Base-by-base conservation (phyloP, 2,888 invertebrate species). In the Bembecia ichneumoniformis region DNA sequence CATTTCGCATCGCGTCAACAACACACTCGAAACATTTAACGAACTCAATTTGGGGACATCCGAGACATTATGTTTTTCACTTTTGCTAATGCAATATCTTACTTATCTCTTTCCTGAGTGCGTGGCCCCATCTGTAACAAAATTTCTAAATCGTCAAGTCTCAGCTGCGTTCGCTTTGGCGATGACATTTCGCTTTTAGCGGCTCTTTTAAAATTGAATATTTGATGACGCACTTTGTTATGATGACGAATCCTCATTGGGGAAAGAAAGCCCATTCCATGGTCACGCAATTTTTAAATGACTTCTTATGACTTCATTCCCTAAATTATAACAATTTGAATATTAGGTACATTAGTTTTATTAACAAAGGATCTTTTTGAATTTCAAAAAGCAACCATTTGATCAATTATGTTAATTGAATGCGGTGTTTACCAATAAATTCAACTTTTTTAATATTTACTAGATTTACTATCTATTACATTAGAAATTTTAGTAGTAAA, bases 111-210 rank as follows among this genome's bases (percentile, higher is more conserved):
- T 76, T 74, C 69, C 68, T 64, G 71, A 82, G 81, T 81, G 81
- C 82, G 82, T 77, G 83, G 28, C 73, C 79, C 82, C 87, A 87
- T 84, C 87, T 86, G 87, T 77, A 78, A 72, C 78, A 63, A 79
- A 82, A 82, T 82, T 79, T 81, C 77, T 83, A 82, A 82, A 86
- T 82, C 79, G 83, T 75, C 72, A 69, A 72, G 86, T 75, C 86
- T 74, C 87, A 87, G 83, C 87, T 87, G 87, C 72, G 81, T 68
- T 72, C 74, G 75, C 70, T 71, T 28, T 63, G 71, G 76, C 83
- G 81, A 87, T 86, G 87, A 86, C 87, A 74, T 84, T 86, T 84
- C 79, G 87, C 87, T 86, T 83, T 87, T 87, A 87, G 87, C 86
- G 83, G 77, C 70, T 81, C 81, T 84, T 87, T 87, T 87, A 87